Conservation (phyloP, 1,140 invertebrate species). For the Hyles euphorbiae region DNA sequence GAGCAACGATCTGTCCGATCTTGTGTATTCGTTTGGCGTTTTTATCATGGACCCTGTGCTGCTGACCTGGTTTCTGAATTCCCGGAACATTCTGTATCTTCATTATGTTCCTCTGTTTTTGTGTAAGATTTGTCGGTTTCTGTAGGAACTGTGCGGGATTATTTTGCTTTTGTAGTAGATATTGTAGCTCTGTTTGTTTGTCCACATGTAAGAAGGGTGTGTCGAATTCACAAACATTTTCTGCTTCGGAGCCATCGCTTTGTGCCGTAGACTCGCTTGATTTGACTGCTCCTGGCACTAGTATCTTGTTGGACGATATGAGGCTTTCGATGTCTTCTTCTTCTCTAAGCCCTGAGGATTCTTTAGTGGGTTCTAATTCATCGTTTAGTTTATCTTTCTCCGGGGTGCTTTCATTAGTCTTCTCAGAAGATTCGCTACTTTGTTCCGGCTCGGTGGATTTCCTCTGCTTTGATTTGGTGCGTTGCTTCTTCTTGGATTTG, state of each 20-base stretch:
- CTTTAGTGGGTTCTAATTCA: slow-evolving; percentile 19
- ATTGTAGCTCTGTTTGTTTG: slow-evolving; percentile 70
- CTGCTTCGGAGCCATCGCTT: slow-evolving; percentile 52
- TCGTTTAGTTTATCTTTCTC: slow-evolving; percentile 56
- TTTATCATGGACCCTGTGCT: slow-evolving; percentile 64
- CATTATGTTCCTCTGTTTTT: slow-evolving; percentile 60
- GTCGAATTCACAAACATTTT: slow-evolving; percentile 48
- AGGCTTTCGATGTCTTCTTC: slow-evolving; percentile 73
- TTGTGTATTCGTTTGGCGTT: slow-evolving; percentile 69
- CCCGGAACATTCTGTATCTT: slow-evolving; percentile 57
- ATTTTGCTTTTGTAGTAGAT: slow-evolving; percentile 68
- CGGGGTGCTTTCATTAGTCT: slow-evolving; percentile 50
- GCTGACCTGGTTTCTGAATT: slow-evolving; percentile 54
- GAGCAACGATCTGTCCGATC: slow-evolving; percentile 58
- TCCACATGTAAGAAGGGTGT: slow-evolving; percentile 45
- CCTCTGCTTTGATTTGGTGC: slow-evolving; percentile 73
- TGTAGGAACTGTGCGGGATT: slow-evolving; percentile 65
- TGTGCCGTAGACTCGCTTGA: slow-evolving; percentile 29
- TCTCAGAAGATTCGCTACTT: slow-evolving; percentile 55
- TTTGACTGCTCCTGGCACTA: slow-evolving; percentile 54
- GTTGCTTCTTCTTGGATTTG: slow-evolving; percentile 69
- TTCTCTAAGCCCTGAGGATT: slow-evolving; percentile 16
- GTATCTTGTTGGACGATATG: slow-evolving; percentile 72
- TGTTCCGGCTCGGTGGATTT: slow-evolving; percentile 64
- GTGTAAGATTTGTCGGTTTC: slow-evolving; percentile 49